These are phyloP conservation scores for Scelioninae gen. 1 DNA, from an alignment of 2,888 invertebrate species.

Conservation along the genomic window DNA sequence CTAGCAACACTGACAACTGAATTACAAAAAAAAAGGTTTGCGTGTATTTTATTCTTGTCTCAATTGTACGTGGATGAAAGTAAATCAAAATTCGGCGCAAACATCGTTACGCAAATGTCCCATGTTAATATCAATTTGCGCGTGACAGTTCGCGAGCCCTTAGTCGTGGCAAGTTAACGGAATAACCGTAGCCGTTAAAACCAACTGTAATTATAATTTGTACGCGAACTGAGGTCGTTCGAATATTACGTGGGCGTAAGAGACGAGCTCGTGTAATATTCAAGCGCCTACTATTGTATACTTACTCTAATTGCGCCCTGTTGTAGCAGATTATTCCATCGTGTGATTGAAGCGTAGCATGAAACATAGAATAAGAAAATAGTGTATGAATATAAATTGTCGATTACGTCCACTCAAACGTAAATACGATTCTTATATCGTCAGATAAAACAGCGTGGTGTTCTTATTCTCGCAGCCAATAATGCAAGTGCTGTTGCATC, in stretches of 20 bases:
- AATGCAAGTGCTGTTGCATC: slow-evolving; percentile 60
- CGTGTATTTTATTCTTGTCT: too few relatives aligned
- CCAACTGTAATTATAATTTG: slow-evolving; percentile 28
- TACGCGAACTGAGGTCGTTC: slow-evolving; percentile 18
- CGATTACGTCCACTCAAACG: slow-evolving; percentile 20
- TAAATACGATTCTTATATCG: slow-evolving; percentile 44
- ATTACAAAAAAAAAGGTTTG: too few relatives aligned
- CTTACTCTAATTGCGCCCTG: slow-evolving; percentile 85
- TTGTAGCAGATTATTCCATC: slow-evolving; percentile 70
- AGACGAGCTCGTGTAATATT: slow-evolving; percentile 36
- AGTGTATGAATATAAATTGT: slow-evolving; percentile 62
- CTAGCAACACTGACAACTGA: too few relatives aligned
- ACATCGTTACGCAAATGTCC: background rate
- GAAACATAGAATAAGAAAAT: slow-evolving; percentile 84
- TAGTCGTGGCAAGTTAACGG: slow-evolving; percentile 20
- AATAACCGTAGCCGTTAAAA: slow-evolving; percentile 18
- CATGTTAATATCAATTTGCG: background rate
- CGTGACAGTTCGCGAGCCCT: background rate
- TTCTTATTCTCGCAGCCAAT: slow-evolving; percentile 59
- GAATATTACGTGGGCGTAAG: slow-evolving; percentile 40
- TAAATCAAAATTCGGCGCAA: too few relatives aligned
- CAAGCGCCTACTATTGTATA: slow-evolving; percentile 71
- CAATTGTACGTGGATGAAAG: too few relatives aligned
- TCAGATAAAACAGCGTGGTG: slow-evolving; percentile 48
- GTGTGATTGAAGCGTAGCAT: slow-evolving; percentile 83